A percentile compares a stretch with the other conserved stretches of the same genome.
Evolutionary conservation across 1,140 invertebrate genomes (phyloP).

Genomic region (Drosophila subobscura): DNA sequence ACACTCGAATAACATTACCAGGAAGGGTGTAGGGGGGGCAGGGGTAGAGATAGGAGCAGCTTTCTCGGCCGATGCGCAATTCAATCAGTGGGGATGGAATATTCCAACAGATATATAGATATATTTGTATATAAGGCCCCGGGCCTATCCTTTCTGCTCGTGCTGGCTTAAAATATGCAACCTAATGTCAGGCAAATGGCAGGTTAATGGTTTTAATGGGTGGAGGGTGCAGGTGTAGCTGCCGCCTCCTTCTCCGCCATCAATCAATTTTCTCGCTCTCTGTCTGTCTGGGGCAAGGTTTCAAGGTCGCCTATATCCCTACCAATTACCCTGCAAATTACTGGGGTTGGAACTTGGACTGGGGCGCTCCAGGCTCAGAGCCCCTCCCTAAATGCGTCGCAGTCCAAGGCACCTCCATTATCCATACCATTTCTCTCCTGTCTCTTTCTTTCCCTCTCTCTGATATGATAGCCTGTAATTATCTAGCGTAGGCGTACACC

Average conservation of each 20-base stretch:
- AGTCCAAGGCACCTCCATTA: slow-evolving; percentile 40
- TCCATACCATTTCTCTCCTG: slow-evolving; percentile 28
- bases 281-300: slow-evolving; percentile 25
- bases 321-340: slow-evolving; percentile 46
- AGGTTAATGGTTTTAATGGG: slow-evolving; percentile 2
- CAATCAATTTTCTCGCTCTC: slow-evolving; percentile 29
- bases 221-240: background rate
- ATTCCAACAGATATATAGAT: background rate
- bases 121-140: slow-evolving; percentile 5
- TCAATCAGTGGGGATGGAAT: slow-evolving; percentile 56
- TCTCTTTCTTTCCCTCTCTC: background rate
- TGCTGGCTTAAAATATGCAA: slow-evolving; percentile 22
- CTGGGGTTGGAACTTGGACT: slow-evolving; percentile 19
- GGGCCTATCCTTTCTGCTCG: slow-evolving; percentile 17
- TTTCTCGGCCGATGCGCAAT: slow-evolving; percentile 51
- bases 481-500: slow-evolving; percentile 65
- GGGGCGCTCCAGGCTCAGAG: slow-evolving; percentile 1
- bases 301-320: slow-evolving; percentile 58
- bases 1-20: slow-evolving; percentile 35
- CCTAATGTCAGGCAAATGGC: slow-evolving; percentile 22
- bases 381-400: slow-evolving; percentile 56
- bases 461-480: slow-evolving; percentile 62
- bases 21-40: background rate
- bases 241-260: slow-evolving; percentile 12
- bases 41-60: background rate